These are phyloP conservation scores for Watersipora subatra DNA, from an alignment of 1,140 invertebrate genomes.

Conservation along the genomic window DNA sequence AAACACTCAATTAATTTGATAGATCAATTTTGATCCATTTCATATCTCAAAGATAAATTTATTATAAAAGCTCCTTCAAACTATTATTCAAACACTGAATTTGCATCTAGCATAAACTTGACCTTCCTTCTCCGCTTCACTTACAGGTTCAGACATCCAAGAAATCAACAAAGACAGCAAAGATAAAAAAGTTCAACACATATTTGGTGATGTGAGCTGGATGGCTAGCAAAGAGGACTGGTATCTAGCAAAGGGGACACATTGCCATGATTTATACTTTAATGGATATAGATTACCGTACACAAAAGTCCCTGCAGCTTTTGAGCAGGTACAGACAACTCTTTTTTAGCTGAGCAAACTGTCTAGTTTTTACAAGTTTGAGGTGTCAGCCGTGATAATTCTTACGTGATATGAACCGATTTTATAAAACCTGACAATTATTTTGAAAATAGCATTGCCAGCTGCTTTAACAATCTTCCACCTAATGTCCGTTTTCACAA, in stretches of 20 bases:
- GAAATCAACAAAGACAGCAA: constrained; percentile 34
- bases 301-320: not conserved
- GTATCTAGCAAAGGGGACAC: not conserved
- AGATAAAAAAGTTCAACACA: constrained; percentile 32
- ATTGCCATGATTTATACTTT: constrained; percentile 8
- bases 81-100: too few species aligned
- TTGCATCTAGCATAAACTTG: too few species aligned
- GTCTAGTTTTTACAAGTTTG: too few species aligned
- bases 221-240: not conserved
- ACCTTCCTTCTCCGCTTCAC: too few species aligned
- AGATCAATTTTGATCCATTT: too few species aligned
- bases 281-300: not conserved
- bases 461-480: not conserved
- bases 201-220: constrained; percentile 25
- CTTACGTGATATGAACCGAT: not conserved
- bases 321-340: not conserved
- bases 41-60: too few species aligned
- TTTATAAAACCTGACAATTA: not conserved
- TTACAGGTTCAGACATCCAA: constrained; percentile 42
- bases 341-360: too few species aligned
- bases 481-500: too few species aligned
- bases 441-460: not conserved
- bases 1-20: too few species aligned
- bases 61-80: too few species aligned
- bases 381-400: too few species aligned